Evolutionary conservation across 2,888 invertebrate genomes (phyloP).

Genomic region (Diabrotica balteata): DNA sequence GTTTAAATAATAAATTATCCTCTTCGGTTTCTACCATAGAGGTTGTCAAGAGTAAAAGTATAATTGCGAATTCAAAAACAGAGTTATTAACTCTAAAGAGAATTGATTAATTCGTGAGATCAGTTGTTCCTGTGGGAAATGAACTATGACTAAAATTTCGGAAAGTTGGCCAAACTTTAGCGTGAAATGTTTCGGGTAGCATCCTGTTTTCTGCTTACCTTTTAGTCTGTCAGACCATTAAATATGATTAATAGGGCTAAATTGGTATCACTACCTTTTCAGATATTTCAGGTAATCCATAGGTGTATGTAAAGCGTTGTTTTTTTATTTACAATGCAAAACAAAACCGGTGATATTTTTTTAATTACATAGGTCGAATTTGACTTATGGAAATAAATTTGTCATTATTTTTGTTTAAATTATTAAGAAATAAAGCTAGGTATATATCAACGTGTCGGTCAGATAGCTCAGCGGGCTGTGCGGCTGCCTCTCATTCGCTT

Average conservation of each 20-base stretch:
- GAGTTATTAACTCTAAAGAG: not conserved
- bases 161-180: not conserved
- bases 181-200: slow-evolving; percentile 4
- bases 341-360: not conserved
- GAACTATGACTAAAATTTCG: not conserved
- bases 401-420: no score
- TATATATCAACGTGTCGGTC: no score
- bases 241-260: slow-evolving; percentile 16
- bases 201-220: slow-evolving; percentile 11
- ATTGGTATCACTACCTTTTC: slow-evolving; percentile 7
- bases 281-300: not conserved
- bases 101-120: slow-evolving; percentile 1
- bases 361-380: no score
- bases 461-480: no score
- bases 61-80: not conserved
- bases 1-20: no score
- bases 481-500: no score
- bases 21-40: no score
- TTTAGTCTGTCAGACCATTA: slow-evolving; percentile 13
- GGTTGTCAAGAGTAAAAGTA: no score
- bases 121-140: not conserved
- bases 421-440: no score
- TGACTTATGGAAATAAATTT: no score
- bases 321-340: not conserved
- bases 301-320: not conserved